A percentile compares a stretch with the other conserved stretches of the same genome.
Evolutionary conservation across 2,113 vertebrate genomes (phyloP).

Genomic region (Athene noctua): DNA sequence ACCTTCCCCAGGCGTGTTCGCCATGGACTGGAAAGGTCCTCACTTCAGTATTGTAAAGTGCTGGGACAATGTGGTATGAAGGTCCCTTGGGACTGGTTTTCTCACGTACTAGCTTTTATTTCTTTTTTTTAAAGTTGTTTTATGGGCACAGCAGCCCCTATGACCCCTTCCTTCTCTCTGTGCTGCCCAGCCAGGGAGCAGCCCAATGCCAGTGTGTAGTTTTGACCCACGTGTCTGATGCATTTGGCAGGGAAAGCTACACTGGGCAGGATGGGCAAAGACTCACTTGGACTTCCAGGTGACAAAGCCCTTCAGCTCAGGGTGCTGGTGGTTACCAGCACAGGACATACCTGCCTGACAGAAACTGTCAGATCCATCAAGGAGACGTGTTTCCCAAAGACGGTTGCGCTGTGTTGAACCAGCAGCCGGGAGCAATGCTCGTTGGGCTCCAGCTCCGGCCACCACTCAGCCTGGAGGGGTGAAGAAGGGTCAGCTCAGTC

Average conservation of each 20-base stretch:
- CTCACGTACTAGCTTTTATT: neutral
- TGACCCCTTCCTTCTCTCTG: accelerated
- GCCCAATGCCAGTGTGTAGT: neutral
- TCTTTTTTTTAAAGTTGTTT: neutral
- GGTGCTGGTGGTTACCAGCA: neutral
- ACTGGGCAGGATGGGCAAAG: no score
- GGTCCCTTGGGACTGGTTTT: neutral
- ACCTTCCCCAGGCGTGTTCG: neutral
- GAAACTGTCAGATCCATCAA: constrained; percentile 75
- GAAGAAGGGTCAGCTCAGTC: neutral
- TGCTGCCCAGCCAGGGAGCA: neutral
- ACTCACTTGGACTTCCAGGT: neutral
- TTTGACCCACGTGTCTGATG: neutral
- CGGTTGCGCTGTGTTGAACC: constrained; percentile 69
- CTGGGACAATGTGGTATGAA: neutral
- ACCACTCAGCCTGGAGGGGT: constrained; percentile 74
- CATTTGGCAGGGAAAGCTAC: neutral
- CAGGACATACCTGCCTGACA: constrained; percentile 76
- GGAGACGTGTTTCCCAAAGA: constrained; percentile 73
- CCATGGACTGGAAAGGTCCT: neutral
- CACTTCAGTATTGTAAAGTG: no score
- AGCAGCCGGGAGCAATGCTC: constrained; percentile 79
- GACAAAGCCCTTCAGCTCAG: neutral
- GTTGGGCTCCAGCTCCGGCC: constrained; percentile 72
- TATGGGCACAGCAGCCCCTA: neutral